Conservation (phyloP, 2,797 vertebrate genomes). For the Poecile montanus region DNA sequence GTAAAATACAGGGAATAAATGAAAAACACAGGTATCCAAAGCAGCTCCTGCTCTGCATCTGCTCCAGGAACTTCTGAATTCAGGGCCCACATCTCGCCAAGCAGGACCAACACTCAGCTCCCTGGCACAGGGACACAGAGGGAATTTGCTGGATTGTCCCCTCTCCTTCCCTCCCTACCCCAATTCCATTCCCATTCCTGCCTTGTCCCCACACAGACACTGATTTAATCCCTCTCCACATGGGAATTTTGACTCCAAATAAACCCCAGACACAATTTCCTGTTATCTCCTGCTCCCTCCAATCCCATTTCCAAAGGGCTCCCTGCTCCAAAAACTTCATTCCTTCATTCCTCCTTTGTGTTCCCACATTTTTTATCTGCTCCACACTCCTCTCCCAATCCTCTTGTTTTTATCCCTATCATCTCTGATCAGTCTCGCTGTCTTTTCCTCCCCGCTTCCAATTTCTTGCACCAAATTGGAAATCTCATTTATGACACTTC, state of each 20-base stretch:
- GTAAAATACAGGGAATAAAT: not conserved
- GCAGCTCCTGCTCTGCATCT: not conserved
- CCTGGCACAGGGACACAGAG: rapidly evolving
- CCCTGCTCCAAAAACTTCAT: not conserved
- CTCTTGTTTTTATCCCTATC: not conserved
- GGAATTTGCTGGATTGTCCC: rapidly evolving
- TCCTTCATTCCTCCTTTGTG: not conserved
- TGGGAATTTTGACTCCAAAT: not conserved
- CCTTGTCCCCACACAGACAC: not conserved
- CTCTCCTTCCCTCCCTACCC: not conserved
- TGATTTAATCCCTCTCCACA: not conserved
- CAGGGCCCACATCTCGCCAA: rapidly evolving
- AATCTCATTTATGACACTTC: constrained; percentile 37
- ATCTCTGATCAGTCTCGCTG: not conserved
- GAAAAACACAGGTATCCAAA: rapidly evolving
- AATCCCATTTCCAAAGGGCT: not conserved
- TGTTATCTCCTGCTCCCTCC: not conserved
- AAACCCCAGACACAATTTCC: not conserved
- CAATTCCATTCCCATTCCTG: not conserved
- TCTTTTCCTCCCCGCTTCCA: constrained; percentile 25
- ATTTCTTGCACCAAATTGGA: constrained; percentile 62
- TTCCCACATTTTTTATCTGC: not conserved
- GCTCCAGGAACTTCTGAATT: not conserved
- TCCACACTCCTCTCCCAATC: not conserved
- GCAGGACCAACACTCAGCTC: rapidly evolving